A percentile compares a stretch with the other conserved stretches of the same genome.
These are phyloP conservation scores for Venustaconcha ellipsiformis DNA, from an alignment of 1,140 invertebrate species.

Conservation along the genomic window DNA sequence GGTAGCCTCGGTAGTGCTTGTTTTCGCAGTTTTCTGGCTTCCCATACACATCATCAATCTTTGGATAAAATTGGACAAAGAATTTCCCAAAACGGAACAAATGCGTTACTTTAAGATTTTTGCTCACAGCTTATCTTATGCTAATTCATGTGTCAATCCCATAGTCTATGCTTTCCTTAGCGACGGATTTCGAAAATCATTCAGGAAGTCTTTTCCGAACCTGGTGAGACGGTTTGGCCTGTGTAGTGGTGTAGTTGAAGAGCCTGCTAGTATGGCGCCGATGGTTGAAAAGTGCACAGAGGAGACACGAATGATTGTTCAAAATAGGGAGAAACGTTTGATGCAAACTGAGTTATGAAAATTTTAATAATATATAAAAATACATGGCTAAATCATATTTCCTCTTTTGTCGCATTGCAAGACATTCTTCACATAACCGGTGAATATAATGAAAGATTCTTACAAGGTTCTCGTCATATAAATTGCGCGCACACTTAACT, in stretches of 20 bases:
- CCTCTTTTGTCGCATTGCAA: no score
- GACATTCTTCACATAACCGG: no score
- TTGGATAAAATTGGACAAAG: constrained; percentile 35
- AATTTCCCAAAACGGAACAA: constrained; percentile 68
- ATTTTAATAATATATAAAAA: background rate
- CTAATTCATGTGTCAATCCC: constrained; percentile 94
- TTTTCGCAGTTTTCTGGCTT: constrained; percentile 95
- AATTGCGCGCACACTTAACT: no score
- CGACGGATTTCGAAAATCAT: constrained; percentile 87
- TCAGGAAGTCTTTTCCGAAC: constrained; percentile 65
- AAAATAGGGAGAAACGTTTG: constrained; percentile 15
- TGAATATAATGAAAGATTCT: no score
- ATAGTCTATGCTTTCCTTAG: constrained; percentile 93
- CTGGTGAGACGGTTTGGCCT: constrained; percentile 30
- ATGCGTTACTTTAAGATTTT: constrained; percentile 84
- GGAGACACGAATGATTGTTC: constrained; percentile 2
- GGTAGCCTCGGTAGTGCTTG: constrained; percentile 93
- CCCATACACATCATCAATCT: constrained; percentile 82
- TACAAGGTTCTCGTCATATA: no score
- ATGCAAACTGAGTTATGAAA: constrained; percentile 29
- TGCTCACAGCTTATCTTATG: constrained; percentile 91
- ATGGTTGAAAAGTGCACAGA: constrained; percentile 14
- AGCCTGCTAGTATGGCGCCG: constrained; percentile 11
- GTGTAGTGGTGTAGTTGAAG: constrained; percentile 23
- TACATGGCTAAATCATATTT: no score